Conservation (phyloP, 2,797 vertebrate genomes). For the Platalea minor region DNA sequence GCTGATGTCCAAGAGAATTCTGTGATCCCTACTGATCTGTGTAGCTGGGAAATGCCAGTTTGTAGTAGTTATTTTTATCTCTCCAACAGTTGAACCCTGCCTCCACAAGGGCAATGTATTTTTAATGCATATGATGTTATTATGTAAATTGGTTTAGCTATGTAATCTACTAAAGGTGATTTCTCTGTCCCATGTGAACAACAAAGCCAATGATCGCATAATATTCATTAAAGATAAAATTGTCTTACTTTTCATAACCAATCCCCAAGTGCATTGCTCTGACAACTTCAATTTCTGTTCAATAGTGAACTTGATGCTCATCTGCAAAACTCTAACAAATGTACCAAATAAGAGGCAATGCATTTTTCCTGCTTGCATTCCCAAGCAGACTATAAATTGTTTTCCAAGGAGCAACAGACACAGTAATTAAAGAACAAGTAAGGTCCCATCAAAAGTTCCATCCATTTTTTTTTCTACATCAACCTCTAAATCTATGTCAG, state of each 20-base stretch:
- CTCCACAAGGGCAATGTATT: constrained; percentile 59
- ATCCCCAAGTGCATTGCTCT: constrained; percentile 39
- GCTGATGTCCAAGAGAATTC: constrained; percentile 31
- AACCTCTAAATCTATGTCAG: background rate
- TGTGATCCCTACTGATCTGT: constrained; percentile 30
- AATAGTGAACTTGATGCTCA: constrained; percentile 37
- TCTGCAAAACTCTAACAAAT: constrained; percentile 51
- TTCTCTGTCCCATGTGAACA: constrained; percentile 51
- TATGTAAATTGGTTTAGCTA: constrained; percentile 69
- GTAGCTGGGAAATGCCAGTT: background rate
- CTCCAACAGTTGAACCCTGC: constrained; percentile 7
- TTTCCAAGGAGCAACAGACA: constrained; percentile 32
- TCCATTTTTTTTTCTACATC: background rate
- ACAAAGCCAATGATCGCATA: constrained; percentile 62
- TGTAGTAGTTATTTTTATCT: constrained; percentile 47
- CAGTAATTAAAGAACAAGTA: constrained; percentile 36
- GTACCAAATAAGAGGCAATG: background rate
- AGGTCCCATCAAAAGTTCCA: background rate
- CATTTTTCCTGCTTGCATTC: background rate
- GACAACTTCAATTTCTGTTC: constrained; percentile 60
- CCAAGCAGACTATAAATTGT: constrained; percentile 21
- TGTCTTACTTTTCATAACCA: constrained; percentile 62
- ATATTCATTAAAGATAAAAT: constrained; percentile 69
- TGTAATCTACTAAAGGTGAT: constrained; percentile 68
- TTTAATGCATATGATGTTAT: constrained; percentile 66